Evolutionary conservation across 1,140 invertebrate genomes (phyloP), one percentile per base, ranked within the genome.

Genomic region (Caenorhabditis brenneri): DNA sequence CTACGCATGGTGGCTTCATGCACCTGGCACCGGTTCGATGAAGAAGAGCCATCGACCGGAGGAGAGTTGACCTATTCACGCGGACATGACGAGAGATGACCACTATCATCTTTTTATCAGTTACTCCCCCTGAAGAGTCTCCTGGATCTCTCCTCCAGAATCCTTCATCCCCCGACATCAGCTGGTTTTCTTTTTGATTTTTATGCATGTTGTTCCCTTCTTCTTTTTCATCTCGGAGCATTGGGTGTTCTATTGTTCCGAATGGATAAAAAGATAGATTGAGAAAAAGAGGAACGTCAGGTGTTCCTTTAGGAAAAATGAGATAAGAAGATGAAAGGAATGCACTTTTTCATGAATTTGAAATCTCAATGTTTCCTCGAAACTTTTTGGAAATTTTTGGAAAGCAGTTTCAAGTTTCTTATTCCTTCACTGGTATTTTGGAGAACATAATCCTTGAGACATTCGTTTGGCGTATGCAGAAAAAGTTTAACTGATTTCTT

Each of bases 1-100:
- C 36, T 74, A 33, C 65, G 36, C 65, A 74, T 74, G 65, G 65
- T 74, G 65, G 65, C 65, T 74, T 74, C 65, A 74, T 74, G 65
- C 65, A 33, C 65, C 65, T 74, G 65, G 65, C 65, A 74, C 65
- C 65, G 58, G 58, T n/a, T 51, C 49, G 24, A 27, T n/a, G 55
- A 31, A 33, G 58, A 29, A n/a, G 36, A 74, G 65, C 65, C 65
- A 74, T n/a, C 36, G 65, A 42, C n/a, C n/a, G 39, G 12, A n/a
- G 5, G 12, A 12, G 7, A 58, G 53, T 58, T 74, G 65, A 74
- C 65, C 65, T 74, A 74, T 74, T 74, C 65, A 74, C 65, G 36
- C 33, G 65, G 65, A 74, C 65, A 74, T 19, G 24, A 10, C 24
- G 9, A 10, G 3, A 12, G 65, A 74, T 74, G 65, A 74, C 65